Conservation (phyloP, 2,113 vertebrate species). For the Apteryx owenii region DNA sequence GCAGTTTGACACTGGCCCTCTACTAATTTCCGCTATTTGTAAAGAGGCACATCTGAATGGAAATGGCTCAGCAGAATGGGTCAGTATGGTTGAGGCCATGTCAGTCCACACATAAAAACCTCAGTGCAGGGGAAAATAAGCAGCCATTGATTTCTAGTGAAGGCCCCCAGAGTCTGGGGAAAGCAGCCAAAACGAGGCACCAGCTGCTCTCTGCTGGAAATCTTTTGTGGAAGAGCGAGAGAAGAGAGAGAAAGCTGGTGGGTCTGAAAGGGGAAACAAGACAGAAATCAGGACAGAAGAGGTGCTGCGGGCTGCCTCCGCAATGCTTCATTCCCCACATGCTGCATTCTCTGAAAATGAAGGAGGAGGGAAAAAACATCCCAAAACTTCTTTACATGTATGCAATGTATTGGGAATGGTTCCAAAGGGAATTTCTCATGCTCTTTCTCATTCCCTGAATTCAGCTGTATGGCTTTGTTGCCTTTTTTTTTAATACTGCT, state of each 20-base stretch:
- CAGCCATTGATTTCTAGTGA: constrained; percentile 83
- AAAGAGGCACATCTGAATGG: constrained; percentile 82
- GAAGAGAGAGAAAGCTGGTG: constrained; percentile 68
- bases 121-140: constrained; percentile 77
- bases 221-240: constrained; percentile 78
- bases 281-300: constrained; percentile 66
- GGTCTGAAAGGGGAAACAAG: constrained; percentile 65
- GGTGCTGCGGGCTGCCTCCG: constrained; percentile 37
- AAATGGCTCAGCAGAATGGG: constrained; percentile 81
- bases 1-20: constrained; percentile 83
- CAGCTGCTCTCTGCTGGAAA: constrained; percentile 85
- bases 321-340: constrained; percentile 47
- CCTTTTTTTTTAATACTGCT: constrained; percentile 5
- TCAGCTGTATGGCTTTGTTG: neutral
- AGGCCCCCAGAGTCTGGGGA: constrained; percentile 74
- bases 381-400: constrained; percentile 59
- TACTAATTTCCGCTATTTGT: constrained; percentile 86
- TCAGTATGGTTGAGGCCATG: constrained; percentile 77
- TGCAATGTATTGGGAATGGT: constrained; percentile 69
- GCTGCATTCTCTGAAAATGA: constrained; percentile 55
- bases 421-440: constrained; percentile 82
- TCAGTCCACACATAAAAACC: constrained; percentile 80
- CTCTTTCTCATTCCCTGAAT: constrained; percentile 77
- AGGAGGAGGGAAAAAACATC: constrained; percentile 3
- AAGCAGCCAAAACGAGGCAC: constrained; percentile 79